Evolutionary conservation across 2,797 vertebrate species (phyloP).

Genomic region (Peromyscus aztecus): DNA sequence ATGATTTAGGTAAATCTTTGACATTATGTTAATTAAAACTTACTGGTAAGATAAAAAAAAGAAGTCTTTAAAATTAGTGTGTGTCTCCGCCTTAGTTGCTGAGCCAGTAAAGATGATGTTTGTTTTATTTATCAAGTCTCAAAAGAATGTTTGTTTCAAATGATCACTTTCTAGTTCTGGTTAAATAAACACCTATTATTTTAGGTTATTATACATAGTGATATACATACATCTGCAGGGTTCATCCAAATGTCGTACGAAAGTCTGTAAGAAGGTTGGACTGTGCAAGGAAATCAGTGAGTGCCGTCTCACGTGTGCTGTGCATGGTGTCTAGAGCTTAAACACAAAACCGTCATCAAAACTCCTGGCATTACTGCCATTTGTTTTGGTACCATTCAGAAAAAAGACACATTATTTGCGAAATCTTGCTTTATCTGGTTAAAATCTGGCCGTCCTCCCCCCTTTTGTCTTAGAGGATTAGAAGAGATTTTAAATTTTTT

Average conservation of each 20-base stretch:
- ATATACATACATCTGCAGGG: neutral
- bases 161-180: neutral
- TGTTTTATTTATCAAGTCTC: neutral
- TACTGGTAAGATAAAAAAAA: neutral
- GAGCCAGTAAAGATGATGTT: neutral
- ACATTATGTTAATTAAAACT: neutral
- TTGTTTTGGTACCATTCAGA: neutral
- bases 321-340: neutral
- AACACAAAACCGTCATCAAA: neutral
- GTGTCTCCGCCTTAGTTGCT: neutral
- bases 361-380: neutral
- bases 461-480: neutral
- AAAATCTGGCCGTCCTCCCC: neutral
- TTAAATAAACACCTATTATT: neutral
- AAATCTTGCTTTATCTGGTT: neutral
- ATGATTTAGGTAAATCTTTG: neutral
- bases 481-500: neutral
- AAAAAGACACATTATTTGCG: neutral
- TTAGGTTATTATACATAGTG: neutral
- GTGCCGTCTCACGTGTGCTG: neutral
- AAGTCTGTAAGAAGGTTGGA: neutral
- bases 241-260: neutral
- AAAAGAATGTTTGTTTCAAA: conserved; percentile 5
- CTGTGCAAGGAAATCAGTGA: too few species aligned
- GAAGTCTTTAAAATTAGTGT: neutral